These are phyloP conservation scores for Seriola rivoliana DNA, from an alignment of 2,113 vertebrate genomes.

Conservation along the genomic window DNA sequence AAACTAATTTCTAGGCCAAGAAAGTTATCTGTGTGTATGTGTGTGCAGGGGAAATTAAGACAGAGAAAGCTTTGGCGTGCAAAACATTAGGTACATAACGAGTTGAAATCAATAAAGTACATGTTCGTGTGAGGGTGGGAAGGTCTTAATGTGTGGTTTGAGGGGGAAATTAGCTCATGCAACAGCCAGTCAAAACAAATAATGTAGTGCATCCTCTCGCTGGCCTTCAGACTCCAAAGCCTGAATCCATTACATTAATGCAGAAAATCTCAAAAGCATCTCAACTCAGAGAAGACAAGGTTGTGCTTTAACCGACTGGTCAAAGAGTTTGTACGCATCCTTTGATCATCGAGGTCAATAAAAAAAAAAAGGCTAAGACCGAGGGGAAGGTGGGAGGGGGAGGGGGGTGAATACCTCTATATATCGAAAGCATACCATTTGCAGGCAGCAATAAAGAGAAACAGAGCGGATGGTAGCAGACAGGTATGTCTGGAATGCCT, in stretches of 20 bases:
- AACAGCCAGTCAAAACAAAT: slow-evolving; percentile 32
- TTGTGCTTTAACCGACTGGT: not conserved
- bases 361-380: not conserved
- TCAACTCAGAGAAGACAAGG: slow-evolving; percentile 19
- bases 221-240: slow-evolving; percentile 45
- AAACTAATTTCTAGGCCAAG: slow-evolving; percentile 64
- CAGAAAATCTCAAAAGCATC: slow-evolving; percentile 20
- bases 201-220: slow-evolving; percentile 5
- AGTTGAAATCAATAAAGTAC: slow-evolving; percentile 38
- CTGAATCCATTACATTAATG: slow-evolving; percentile 26
- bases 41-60: slow-evolving; percentile 22
- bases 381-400: not conserved
- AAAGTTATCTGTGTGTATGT: slow-evolving; percentile 45
- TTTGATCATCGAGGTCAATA: slow-evolving; percentile 35
- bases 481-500: slow-evolving; percentile 49
- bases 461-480: slow-evolving; percentile 19
- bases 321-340: not conserved
- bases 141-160: slow-evolving; percentile 24
- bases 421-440: slow-evolving; percentile 26
- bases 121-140: slow-evolving; percentile 4
- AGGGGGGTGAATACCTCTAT: not conserved
- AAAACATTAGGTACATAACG: not conserved
- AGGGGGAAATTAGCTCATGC: slow-evolving; percentile 39
- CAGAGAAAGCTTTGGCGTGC: slow-evolving; percentile 8
- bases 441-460: slow-evolving; percentile 11